Conservation (phyloP, 2,888 invertebrate species). For the Dilophus febrilis region DNA sequence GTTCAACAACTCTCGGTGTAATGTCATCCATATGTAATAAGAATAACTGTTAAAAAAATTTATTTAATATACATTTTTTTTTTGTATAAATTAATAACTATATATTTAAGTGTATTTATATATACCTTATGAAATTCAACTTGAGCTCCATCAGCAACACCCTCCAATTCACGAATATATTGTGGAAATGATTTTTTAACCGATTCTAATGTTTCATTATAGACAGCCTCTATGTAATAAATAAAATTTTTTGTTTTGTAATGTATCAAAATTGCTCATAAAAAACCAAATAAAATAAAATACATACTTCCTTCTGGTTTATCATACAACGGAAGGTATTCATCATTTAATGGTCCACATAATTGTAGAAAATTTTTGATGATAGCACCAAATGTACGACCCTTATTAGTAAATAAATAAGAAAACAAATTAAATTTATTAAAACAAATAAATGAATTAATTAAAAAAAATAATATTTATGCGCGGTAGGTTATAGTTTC, state of each 20-base stretch:
- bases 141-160: constrained; percentile 69
- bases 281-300: not conserved
- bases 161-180: constrained; percentile 66
- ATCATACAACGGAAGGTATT: constrained; percentile 52
- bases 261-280: not conserved
- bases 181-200: constrained; percentile 59
- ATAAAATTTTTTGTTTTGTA: too few relatives aligned
- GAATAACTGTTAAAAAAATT: constrained; percentile 46
- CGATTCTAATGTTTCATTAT: constrained; percentile 53
- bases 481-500: too few relatives aligned
- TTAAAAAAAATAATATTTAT: too few relatives aligned
- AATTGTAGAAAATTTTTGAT: constrained; percentile 50
- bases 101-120: not conserved
- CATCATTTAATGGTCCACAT: constrained; percentile 43
- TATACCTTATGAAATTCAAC: constrained; percentile 67
- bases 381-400: constrained; percentile 54
- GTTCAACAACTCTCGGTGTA: constrained; percentile 39
- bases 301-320: constrained; percentile 44
- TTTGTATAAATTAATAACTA: not conserved
- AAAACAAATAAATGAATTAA: too few relatives aligned
- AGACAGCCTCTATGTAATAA: constrained; percentile 33
- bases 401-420: too few relatives aligned
- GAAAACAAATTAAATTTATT: too few relatives aligned
- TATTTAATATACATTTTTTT: not conserved
- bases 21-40: constrained; percentile 73